Evolutionary conservation across 2,113 vertebrate species (phyloP), one percentile per base, ranked within the genome.

Genomic region (Prionailurus viverrinus): DNA sequence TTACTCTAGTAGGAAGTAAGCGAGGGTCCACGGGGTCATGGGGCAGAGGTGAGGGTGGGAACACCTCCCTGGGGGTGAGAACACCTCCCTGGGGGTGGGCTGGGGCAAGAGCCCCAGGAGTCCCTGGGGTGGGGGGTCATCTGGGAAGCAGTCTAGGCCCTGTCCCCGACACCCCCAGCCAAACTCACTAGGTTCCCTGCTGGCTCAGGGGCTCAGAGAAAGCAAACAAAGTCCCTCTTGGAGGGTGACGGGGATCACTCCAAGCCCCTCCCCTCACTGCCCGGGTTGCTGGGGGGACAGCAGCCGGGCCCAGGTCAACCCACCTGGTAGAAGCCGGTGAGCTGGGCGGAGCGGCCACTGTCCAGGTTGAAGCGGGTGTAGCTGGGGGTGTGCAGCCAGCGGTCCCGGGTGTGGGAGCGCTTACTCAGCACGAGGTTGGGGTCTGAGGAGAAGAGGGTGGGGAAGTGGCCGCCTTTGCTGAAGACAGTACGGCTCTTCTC

Each of bases 281-380:
- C 25, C 25, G 2, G 1, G 39, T 45, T 45, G 45, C 45, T 45
- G 12, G 7, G 41, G 29, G 79, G 36, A 29, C 65, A 4, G 3
- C 19, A 31, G 25, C 80, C 23, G 5, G 7, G 39, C 33, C 39
- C 19, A 4, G 53, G 23, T 4, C 16, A 10, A 5, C 96, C 93
- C 89, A 99, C 99, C 98, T 98, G 94, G 53, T 98, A 97, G 92
- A 99, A 99, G 36, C 73, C 66, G 4, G 41, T 65, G 78, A 99
- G 97, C 18, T 98, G 87, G 1, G 66, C 27, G 16, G 97, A 96
- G 10, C 98, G 96, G 69, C 97, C 31, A 0, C 65, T 33, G 3
- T 99, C 98, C 96, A 98, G 91, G 92, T 97, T 98, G 97, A 97
- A 98, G 23, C 63, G 89, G 7, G 97, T 97, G 89, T 96, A 98